Conservation (phyloP, 1,140 invertebrate genomes). For the Caenorhabditis remanei region DNA sequence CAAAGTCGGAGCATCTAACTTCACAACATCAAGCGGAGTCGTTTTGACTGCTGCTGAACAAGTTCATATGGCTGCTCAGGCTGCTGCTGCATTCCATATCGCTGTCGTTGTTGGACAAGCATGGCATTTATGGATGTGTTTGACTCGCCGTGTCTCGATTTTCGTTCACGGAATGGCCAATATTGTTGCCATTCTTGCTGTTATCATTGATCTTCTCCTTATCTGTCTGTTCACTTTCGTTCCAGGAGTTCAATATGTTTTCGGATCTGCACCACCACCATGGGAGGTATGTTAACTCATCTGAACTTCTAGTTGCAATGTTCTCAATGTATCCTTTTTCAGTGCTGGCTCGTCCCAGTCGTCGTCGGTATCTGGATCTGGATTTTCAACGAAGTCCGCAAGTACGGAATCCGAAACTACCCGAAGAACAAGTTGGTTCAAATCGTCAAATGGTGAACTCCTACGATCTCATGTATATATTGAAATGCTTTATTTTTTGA, state of each 20-base stretch:
- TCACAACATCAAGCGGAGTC: conserved; percentile 58
- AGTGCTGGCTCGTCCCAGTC: conserved; percentile 64
- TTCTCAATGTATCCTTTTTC: background rate
- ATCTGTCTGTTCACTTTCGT: conserved; percentile 65
- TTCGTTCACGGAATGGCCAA: conserved; percentile 66
- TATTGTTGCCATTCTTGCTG: conserved; percentile 62
- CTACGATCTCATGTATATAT: conserved; percentile 37
- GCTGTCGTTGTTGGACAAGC: conserved; percentile 64
- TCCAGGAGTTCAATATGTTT: conserved; percentile 65
- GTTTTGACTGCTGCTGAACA: conserved; percentile 60
- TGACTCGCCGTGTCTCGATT: conserved; percentile 64
- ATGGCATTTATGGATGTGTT: conserved; percentile 67
- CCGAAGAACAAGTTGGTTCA: conserved; percentile 61
- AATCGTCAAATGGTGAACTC: conserved; percentile 63
- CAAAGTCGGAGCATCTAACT: conserved; percentile 58
- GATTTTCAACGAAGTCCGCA: conserved; percentile 67
- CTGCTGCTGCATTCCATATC: conserved; percentile 65
- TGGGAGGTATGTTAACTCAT: conserved; percentile 48
- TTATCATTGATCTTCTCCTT: conserved; percentile 66
- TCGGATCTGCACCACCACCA: conserved; percentile 65
- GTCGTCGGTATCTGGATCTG: conserved; percentile 64
- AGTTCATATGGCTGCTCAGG: conserved; percentile 64
- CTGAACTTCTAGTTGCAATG: background rate
- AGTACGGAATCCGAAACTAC: conserved; percentile 62
- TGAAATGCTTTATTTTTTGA: conserved; percentile 47